Evolutionary conservation across 2,888 invertebrate genomes (phyloP), one percentile per base, ranked within the genome.

Genomic region (Eustalomyia histrio): DNA sequence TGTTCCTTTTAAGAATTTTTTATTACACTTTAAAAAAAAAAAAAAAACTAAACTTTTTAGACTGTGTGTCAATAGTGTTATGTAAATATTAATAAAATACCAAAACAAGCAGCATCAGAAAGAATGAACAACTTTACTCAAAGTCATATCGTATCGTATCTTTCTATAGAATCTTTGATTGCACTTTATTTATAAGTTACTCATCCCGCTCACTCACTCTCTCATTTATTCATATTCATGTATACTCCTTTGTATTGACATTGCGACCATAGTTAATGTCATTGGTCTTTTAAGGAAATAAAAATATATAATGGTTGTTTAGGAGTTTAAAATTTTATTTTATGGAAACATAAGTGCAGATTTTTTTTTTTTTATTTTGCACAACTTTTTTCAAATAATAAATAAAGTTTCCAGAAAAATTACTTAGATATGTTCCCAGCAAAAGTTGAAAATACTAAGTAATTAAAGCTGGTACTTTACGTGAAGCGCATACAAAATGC

Each of bases 261-360:
- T 75, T 78, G 78, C 67, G 78, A 71, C 74, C 74, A 65, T 52
- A 65, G 65, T 76, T 71, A 81, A 81, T 81, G 81, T 81, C 81
- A 81, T 75, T 81, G 81, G 81, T 78, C 81, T 81, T 81, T 81
- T 81, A 63, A 81, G 81, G 81, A 81, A 81, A 78, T 79, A 67
- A 58, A 74, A 71, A 53, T 74, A 39, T 73, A 61, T 57, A 39
- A 61, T 52, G 53, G 7, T 17, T 52, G 33, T 65, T 80, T 73
- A 81, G 69, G 29, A 65, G 53, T 65, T 72, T 53, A 55, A 9
- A 33, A 35, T 60, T 39, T 17, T 29, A n/a, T n/a, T 61, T 39
- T 50, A 12, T 39, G 10, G 39, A 1, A 3, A 39, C 39, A 29
- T 3, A 29, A 29, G 29, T 29, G 29, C 29, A 29, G 29, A 29